A percentile compares a stretch with the other conserved stretches of the same genome.
These are phyloP conservation scores for Herminia tarsipennalis DNA, from an alignment of 2,888 invertebrate genomes.

Conservation along the genomic window DNA sequence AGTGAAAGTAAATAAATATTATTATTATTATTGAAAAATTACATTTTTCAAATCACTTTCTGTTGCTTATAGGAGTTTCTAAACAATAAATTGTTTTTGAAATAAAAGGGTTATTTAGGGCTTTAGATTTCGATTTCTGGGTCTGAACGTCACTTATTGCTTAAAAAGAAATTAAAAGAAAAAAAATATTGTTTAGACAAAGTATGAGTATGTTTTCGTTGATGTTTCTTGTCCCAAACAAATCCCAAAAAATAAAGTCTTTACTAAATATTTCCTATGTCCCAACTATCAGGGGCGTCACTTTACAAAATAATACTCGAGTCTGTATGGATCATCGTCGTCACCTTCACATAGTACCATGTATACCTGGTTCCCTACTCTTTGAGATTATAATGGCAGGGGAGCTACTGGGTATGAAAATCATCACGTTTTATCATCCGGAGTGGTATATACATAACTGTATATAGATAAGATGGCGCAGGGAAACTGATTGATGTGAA, in stretches of 20 bases:
- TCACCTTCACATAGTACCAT: slow-evolving; percentile 54
- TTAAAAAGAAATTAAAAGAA: too few relatives aligned
- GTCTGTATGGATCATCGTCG: slow-evolving; percentile 58
- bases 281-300: slow-evolving; percentile 41
- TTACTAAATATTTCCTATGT: slow-evolving; percentile 30
- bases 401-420: slow-evolving; percentile 60
- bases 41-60: too few relatives aligned
- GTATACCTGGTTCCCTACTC: slow-evolving; percentile 48
- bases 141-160: too few relatives aligned
- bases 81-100: too few relatives aligned
- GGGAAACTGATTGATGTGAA: slow-evolving; percentile 23
- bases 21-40: too few relatives aligned
- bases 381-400: slow-evolving; percentile 47
- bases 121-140: too few relatives aligned
- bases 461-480: neutral
- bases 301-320: slow-evolving; percentile 59
- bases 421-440: slow-evolving; percentile 57
- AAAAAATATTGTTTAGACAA: too few relatives aligned
- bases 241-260: neutral
- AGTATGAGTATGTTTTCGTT: too few relatives aligned
- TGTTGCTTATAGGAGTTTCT: too few relatives aligned
- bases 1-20: too few relatives aligned
- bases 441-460: slow-evolving; percentile 27
- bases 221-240: too few relatives aligned
- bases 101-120: too few relatives aligned